Evolutionary conservation across 2,797 vertebrate genomes (phyloP), one percentile per base, ranked within the genome.

Genomic region (Sciurus vulgaris): DNA sequence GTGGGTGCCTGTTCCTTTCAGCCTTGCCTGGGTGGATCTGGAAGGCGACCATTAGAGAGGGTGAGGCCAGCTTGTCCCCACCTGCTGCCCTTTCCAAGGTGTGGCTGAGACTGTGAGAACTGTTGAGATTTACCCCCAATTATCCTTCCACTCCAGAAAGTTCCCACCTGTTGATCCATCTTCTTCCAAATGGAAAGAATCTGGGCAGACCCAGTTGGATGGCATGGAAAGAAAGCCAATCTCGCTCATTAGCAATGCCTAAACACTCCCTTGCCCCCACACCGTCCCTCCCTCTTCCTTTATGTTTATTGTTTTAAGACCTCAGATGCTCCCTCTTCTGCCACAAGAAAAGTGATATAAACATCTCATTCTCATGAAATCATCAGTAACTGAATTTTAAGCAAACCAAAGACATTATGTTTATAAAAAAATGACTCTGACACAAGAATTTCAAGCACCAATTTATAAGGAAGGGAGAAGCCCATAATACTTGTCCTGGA

Each of bases 21-120:
- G 41, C 38, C 26, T 93, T 87, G 70, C 79, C 65, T 63, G 91
- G 93, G 70, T 95, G 76, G 76, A 73, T 95, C 95, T 91, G 84
- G 91, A 95, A 89, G 74, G 56, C 9, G 63, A 77, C 47, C 56
- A 78, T 92, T 67, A 78, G 63, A 61, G 22, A 95, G 76, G 83
- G 77, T 15, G 93, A 85, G 76, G 79, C 93, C 67, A 81, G 86
- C 95, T 74, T 93, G 88, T 85, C 89, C 83, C 72, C 70, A 35
- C 94, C 91, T 63, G 91, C 83, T 91, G 86, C 76, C 93, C 92
- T 84, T 95, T 91, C 92, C 54, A 81, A 72, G 94, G 95, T 65
- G 89, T 96, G 96, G 47, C 94, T 96, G 89, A 56, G 95, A 96
- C 91, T 74, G 30, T 82, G 18, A 35, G 51, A 73, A 9, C 56